Conservation (phyloP, 2,888 invertebrate genomes). For the Polyploca ridens region DNA sequence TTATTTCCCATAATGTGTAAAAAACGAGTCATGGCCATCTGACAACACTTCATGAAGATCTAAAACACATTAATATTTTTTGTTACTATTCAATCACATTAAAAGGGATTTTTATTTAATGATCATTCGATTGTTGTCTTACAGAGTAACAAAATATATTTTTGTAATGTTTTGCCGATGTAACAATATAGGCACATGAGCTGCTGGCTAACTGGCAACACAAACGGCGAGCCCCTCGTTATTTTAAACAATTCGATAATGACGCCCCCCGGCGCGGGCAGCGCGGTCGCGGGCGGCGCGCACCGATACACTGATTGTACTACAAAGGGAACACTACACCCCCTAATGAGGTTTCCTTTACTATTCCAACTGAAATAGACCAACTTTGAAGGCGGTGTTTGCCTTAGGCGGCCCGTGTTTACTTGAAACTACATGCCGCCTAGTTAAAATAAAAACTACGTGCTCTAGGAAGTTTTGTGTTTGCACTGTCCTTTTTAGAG, state of each 20-base stretch:
- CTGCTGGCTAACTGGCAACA: constrained; percentile 44
- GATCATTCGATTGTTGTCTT: not conserved
- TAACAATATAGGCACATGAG: constrained; percentile 13
- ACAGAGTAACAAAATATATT: not conserved
- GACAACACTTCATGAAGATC: too few species aligned
- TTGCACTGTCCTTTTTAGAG: constrained; percentile 5
- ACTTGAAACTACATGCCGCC: constrained; percentile 24
- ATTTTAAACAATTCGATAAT: constrained; percentile 83
- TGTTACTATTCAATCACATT: too few species aligned
- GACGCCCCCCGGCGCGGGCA: constrained; percentile 52
- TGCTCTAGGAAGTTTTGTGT: not conserved
- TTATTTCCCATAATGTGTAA: too few species aligned
- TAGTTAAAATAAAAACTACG: constrained; percentile 22
- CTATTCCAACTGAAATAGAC: constrained; percentile 53
- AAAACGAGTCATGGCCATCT: too few species aligned
- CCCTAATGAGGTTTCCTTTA: constrained; percentile 70
- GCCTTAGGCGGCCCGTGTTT: constrained; percentile 54
- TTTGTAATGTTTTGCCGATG: not conserved
- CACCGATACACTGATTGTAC: constrained; percentile 60
- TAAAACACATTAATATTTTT: too few species aligned
- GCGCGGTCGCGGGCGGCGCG: constrained; percentile 5
- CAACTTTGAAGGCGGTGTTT: constrained; percentile 58
- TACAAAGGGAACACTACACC: constrained; percentile 62
- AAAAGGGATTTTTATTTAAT: too few species aligned
- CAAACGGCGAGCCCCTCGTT: constrained; percentile 67